Evolutionary conservation across 2,888 invertebrate species (phyloP).

Genomic region (Loripinus fragilis): DNA sequence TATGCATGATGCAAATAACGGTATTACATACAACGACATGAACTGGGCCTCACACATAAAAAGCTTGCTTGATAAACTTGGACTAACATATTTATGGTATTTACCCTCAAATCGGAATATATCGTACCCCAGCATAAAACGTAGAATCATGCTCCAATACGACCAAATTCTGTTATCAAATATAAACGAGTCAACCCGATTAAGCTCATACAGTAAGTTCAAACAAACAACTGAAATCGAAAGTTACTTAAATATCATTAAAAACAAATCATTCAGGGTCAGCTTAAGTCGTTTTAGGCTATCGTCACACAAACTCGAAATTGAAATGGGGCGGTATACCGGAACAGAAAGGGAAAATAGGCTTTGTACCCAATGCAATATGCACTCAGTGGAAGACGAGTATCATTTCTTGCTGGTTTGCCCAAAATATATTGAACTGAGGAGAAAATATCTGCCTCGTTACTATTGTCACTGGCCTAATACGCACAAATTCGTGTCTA

Average conservation of each 20-base stretch:
- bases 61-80: neutral
- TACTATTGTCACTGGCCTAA: neutral
- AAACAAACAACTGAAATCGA: neutral
- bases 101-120: neutral
- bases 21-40: neutral
- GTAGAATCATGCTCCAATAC: neutral
- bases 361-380: neutral
- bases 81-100: neutral
- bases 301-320: neutral
- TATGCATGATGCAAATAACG: neutral
- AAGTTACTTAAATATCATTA: neutral
- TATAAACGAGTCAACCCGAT: neutral
- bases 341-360: neutral
- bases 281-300: neutral
- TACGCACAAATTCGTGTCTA: neutral
- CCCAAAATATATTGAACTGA: neutral
- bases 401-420: neutral
- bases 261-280: neutral
- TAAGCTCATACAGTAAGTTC: neutral
- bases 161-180: neutral
- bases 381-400: neutral
- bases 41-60: neutral
- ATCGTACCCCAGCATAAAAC: neutral
- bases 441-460: neutral
- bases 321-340: neutral